Evolutionary conservation across 2,797 vertebrate species (phyloP), one percentile per base, ranked within the genome.

Genomic region (Mionectes olivaceus): DNA sequence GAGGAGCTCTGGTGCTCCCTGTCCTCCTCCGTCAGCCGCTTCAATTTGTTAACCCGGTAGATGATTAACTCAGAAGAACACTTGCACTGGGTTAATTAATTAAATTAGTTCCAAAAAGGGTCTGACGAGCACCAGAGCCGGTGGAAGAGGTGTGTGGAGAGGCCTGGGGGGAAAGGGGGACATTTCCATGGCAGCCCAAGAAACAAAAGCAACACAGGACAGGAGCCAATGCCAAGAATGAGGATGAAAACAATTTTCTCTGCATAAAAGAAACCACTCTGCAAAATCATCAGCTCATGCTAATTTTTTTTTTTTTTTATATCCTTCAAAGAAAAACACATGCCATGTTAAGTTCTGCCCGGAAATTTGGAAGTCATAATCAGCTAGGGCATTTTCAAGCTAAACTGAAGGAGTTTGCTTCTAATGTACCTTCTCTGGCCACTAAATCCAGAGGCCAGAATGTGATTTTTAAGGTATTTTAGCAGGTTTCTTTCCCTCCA

Each of bases 151-250:
- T 73, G 16, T 32, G 25, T 75, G 91, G 91, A 95, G 89, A 96
- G 68, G 73, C 67, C 87, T 92, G 82, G 91, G 76, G 84, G 82
- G 83, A 93, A 77, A 91, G 87, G 81, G 95, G 94, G 96, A 94
- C 94, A 96, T 96, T 96, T 95, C 96, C 95, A 96, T 96, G 90
- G 96, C 93, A 95, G 94, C 94, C 83, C 57, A 67, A 83, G 93
- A 94, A 96, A 96, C 95, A 96, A 96, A 93, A 89, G 89, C 78
- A 94, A 94, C 93, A 95, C 92, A 95, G 93, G 89, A 75, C 89
- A 74, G 78, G 71, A 75, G 95, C 84, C 93, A 91, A 93, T 65
- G 95, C 95, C 92, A 95, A 93, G 92, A 87, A 87, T 25, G 49
- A 82, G 84, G 87, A 91, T 83, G 87, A 95, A 95, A 96, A 93